Conservation (phyloP, 2,113 vertebrate species). For the Suncus etruscus region DNA sequence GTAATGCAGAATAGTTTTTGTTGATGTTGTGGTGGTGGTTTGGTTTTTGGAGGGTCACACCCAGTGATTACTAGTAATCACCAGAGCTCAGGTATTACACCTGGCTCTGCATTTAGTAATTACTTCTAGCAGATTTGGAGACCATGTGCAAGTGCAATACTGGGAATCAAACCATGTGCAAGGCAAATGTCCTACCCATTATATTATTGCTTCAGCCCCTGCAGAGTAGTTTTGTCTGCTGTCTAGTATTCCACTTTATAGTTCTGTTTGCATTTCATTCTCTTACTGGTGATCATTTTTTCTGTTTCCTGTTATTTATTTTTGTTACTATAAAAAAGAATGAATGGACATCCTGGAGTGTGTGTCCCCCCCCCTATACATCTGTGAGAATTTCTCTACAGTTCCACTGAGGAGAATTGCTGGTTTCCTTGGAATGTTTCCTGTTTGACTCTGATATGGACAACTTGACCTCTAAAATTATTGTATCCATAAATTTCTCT, state of each 20-base stretch:
- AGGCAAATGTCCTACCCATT: too few relatives aligned
- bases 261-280: neutral
- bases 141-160: too few relatives aligned
- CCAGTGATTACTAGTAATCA: too few relatives aligned
- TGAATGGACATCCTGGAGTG: neutral
- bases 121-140: too few relatives aligned
- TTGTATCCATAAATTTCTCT: neutral
- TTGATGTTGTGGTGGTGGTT: too few relatives aligned
- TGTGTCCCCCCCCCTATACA: neutral
- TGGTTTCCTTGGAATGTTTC: neutral
- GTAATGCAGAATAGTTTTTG: neutral
- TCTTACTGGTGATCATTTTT: neutral
- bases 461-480: neutral
- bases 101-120: too few relatives aligned
- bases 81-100: too few relatives aligned
- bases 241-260: neutral
- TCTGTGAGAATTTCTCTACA: neutral
- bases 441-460: neutral
- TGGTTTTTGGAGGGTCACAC: too few relatives aligned
- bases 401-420: neutral
- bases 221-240: neutral
- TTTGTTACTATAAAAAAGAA: neutral
- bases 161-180: too few relatives aligned
- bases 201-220: too few relatives aligned
- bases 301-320: neutral